Conservation (phyloP, 1,140 invertebrate species). For the Drosophila setifemur region DNA sequence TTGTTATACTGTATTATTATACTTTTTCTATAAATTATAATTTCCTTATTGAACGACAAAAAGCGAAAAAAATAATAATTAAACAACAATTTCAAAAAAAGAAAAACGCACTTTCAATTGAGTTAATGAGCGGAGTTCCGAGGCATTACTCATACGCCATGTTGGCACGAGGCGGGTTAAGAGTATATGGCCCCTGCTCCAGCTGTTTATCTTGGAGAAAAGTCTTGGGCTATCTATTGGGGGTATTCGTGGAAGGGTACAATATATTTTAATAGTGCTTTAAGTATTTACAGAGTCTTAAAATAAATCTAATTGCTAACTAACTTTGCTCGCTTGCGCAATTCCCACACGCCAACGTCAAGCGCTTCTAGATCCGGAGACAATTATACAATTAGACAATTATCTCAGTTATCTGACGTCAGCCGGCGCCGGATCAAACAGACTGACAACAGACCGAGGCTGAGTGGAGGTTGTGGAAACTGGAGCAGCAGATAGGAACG, state of each 20-base stretch:
- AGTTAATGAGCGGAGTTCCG: not conserved
- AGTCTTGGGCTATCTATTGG: constrained; percentile 21
- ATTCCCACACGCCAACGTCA: constrained; percentile 22
- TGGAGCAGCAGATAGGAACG: not conserved
- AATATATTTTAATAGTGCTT: constrained; percentile 37
- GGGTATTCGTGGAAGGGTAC: not conserved
- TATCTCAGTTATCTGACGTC: constrained; percentile 5
- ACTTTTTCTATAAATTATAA: constrained; percentile 83
- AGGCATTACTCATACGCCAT: constrained; percentile 38
- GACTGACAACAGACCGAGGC: no score
- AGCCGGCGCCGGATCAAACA: not conserved
- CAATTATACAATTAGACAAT: constrained; percentile 7
- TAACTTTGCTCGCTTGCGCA: constrained; percentile 30
- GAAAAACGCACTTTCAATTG: constrained; percentile 10
- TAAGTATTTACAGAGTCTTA: constrained; percentile 39
- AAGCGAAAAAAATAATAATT: constrained; percentile 76
- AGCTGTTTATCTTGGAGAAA: not conserved
- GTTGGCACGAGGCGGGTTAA: constrained; percentile 4
- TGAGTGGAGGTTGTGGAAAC: not conserved
- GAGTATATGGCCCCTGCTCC: constrained; percentile 2
- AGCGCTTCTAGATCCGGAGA: no score
- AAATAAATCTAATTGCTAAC: constrained; percentile 10
- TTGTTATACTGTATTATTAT: constrained; percentile 83
- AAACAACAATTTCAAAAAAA: constrained; percentile 76
- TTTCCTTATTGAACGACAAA: constrained; percentile 80